Percentiles rank a stretch among this genome's conserved stretches.
phyloP scores from a whole-genome alignment of 2,113 vertebrate species.

The Indicator indicator region DNA sequence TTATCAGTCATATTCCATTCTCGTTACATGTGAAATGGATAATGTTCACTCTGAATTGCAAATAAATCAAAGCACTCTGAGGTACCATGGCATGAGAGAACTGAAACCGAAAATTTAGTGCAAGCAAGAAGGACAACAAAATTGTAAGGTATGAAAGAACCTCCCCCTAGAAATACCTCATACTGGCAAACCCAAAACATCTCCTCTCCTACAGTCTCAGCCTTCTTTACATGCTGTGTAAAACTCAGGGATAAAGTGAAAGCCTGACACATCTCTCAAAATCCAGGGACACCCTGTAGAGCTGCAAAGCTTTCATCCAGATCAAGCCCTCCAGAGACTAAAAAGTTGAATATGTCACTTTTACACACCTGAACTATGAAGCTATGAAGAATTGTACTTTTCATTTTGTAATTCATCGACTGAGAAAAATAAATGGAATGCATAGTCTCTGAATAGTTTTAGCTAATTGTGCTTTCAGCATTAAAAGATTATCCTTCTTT shows the following conservation, averaged over 20 bases:
- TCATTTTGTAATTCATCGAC: background rate
- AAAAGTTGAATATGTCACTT: background rate
- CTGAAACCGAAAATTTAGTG: background rate
- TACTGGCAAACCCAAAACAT: background rate
- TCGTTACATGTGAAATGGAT: background rate
- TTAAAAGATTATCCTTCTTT: background rate
- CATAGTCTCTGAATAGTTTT: background rate
- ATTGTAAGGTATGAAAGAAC: background rate
- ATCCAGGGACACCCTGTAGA: background rate
- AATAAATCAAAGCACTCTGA: background rate
- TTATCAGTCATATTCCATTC: background rate
- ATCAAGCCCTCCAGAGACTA: background rate
- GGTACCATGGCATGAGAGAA: background rate
- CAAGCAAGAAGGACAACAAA: background rate
- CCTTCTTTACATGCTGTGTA: background rate
- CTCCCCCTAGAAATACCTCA: background rate
- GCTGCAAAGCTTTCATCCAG: background rate
- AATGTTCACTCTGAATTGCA: background rate
- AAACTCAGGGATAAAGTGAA: background rate
- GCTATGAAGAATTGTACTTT: background rate
- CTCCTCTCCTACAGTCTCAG: background rate
- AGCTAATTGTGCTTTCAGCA: background rate
- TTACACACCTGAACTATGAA: background rate
- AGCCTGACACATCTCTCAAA: background rate
- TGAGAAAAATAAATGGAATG: background rate